Base-by-base conservation (phyloP, 2,797 vertebrate species). In the Chromis chromis region DNA sequence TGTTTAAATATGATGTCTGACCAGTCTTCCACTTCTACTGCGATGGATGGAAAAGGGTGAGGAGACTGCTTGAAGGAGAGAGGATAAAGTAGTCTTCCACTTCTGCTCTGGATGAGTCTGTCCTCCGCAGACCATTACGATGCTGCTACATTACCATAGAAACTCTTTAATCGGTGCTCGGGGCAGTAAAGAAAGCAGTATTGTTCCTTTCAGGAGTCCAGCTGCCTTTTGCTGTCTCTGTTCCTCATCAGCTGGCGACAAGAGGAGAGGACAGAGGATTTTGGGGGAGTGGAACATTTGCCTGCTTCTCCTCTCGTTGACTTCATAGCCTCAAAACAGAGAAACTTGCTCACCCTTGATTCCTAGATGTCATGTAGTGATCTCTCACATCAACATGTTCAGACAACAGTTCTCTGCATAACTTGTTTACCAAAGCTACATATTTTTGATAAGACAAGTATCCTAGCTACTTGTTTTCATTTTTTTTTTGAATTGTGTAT, bases 361-460 rank as follows among this genome's bases (percentile, higher is more conserved):
- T 87, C 84, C 72, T 84, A 85, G 88, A 86, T 74, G 88, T 90
- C 88, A 86, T 76, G 78, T 82, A 78, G 86, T 85, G 84, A 87
- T 82, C 78, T 82, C 68, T 89, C 85, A 86, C 83, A 70, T 80
- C 79, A 62, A 77, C 71, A 76, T 92, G 89, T 93, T 92, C 92
- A 93, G 92, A 86, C 79, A 44, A 83, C 86, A 86, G 88, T 90
- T 89, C 89, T 93, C 88, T 85, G 73, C 84, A 83, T 86, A 92
- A 94, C 92, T 93, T 93, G 94, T 96, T 95, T 96, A 96, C 95
- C 94, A 95, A 96, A 96, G 95, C 95, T 95, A 95, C 94, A 93
- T 95, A 94, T 96, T 97, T 96, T 95, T 96, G 94, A 95, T 95
- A 95, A 94, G 91, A 93, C 91, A 91, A 94, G 93, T 94, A 92